Percentiles rank a stretch among this genome's conserved stretches.
These are phyloP conservation scores for Nyctibius bracteatus DNA, from an alignment of 2,113 vertebrate species.

Conservation along the genomic window DNA sequence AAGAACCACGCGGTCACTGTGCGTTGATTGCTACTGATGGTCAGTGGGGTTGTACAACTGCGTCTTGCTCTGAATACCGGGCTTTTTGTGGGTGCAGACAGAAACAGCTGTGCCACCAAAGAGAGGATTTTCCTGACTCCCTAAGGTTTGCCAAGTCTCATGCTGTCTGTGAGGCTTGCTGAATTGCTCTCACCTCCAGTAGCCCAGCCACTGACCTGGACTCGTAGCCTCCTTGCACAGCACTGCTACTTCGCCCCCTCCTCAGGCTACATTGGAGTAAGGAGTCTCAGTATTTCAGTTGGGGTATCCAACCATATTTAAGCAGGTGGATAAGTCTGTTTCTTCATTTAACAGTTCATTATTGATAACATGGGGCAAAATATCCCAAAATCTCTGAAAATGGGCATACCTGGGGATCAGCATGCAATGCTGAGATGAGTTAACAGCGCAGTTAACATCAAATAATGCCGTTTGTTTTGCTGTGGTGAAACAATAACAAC, in stretches of 20 bases:
- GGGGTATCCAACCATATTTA: neutral
- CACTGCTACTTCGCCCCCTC: rapidly evolving
- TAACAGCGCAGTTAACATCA: neutral
- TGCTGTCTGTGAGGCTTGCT: neutral
- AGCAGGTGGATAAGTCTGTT: neutral
- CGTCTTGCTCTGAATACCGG: neutral
- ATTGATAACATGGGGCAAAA: neutral
- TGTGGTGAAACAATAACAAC: neutral
- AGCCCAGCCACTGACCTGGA: neutral
- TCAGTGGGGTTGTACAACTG: neutral
- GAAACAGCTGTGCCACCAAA: neutral
- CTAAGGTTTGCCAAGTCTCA: neutral
- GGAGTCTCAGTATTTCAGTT: neutral
- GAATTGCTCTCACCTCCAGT: neutral
- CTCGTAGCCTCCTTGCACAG: neutral
- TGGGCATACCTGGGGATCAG: neutral
- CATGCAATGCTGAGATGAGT: neutral
- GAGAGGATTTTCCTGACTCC: neutral
- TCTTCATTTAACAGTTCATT: neutral
- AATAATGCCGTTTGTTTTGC: neutral
- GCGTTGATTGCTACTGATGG: rapidly evolving
- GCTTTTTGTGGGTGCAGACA: neutral
- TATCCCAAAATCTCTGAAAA: neutral
- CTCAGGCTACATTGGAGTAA: neutral
- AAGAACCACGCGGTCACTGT: neutral